Conservation (phyloP, 1,140 invertebrate species). For the Holotrichia oblita region DNA sequence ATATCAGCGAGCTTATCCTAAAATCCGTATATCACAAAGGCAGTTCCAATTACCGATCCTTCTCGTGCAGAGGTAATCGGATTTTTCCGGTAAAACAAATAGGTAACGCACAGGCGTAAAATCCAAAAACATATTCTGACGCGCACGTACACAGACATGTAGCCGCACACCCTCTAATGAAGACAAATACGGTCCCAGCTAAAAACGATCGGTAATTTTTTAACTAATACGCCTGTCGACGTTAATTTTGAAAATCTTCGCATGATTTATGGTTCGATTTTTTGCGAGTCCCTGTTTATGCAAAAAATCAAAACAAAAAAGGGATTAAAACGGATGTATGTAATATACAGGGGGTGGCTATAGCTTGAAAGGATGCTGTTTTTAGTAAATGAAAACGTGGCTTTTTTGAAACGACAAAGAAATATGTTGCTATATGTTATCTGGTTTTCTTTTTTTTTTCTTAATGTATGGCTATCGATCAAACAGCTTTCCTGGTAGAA, state of each 20-base stretch:
- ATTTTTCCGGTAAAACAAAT: neutral
- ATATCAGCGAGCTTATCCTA: neutral
- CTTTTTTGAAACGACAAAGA: too few species aligned
- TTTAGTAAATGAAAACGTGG: too few species aligned
- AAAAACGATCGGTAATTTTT: slow-evolving; percentile 15
- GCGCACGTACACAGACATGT: too few species aligned
- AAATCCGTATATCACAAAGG: neutral
- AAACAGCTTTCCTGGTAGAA: too few species aligned
- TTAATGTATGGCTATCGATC: too few species aligned
- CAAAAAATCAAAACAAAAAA: too few species aligned
- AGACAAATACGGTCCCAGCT: neutral
- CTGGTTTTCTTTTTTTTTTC: too few species aligned
- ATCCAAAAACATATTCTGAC: slow-evolving; percentile 7
- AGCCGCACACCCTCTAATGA: neutral
- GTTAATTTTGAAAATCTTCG: slow-evolving; percentile 28
- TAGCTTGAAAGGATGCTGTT: too few species aligned
- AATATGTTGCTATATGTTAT: too few species aligned
- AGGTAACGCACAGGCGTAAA: neutral
- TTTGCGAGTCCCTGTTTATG: neutral
- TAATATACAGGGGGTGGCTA: too few species aligned
- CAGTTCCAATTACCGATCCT: neutral
- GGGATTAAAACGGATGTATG: too few species aligned
- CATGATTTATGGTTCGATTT: neutral
- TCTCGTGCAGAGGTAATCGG: neutral
- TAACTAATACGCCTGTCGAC: slow-evolving; percentile 22